Conservation (phyloP, 2,888 invertebrate genomes). For the Phengaris alcon region DNA sequence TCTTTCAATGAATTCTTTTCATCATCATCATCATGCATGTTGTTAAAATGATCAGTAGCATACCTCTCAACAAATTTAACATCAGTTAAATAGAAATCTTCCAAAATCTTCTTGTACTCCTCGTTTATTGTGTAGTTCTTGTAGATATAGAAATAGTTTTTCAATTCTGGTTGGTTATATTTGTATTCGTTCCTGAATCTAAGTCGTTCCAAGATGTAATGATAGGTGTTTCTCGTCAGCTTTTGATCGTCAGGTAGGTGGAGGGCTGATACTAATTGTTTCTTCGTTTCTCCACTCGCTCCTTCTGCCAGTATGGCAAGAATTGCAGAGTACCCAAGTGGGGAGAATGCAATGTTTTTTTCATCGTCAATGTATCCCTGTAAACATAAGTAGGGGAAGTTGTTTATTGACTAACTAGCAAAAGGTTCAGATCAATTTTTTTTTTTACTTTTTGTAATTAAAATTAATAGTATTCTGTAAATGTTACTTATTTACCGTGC, state of each 20-base stretch:
- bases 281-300: conserved; percentile 78
- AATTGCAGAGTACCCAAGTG: conserved; percentile 81
- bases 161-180: conserved; percentile 79
- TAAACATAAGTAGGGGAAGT: conserved; percentile 36
- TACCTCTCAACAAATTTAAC: conserved; percentile 78
- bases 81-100: conserved; percentile 81
- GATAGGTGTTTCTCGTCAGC: conserved; percentile 69
- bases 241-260: conserved; percentile 75
- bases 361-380: conserved; percentile 77
- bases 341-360: conserved; percentile 82
- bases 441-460: no score
- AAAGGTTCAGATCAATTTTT: no score
- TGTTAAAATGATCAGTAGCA: conserved; percentile 52
- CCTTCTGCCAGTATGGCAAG: conserved; percentile 82
- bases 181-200: conserved; percentile 71
- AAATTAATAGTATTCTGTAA: no score
- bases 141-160: conserved; percentile 84
- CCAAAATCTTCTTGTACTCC: conserved; percentile 78
- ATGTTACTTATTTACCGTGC: no score
- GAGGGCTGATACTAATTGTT: conserved; percentile 77
- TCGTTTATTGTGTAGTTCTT: conserved; percentile 82
- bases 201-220: conserved; percentile 71
- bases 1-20: conserved; percentile 55
- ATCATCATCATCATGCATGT: conserved; percentile 52
- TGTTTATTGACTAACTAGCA: no score